A percentile compares a stretch with the other conserved stretches of the same genome.
These are phyloP conservation scores for Masnerella sp. DNA, from an alignment of 2,888 invertebrate species.

Conservation along the genomic window DNA sequence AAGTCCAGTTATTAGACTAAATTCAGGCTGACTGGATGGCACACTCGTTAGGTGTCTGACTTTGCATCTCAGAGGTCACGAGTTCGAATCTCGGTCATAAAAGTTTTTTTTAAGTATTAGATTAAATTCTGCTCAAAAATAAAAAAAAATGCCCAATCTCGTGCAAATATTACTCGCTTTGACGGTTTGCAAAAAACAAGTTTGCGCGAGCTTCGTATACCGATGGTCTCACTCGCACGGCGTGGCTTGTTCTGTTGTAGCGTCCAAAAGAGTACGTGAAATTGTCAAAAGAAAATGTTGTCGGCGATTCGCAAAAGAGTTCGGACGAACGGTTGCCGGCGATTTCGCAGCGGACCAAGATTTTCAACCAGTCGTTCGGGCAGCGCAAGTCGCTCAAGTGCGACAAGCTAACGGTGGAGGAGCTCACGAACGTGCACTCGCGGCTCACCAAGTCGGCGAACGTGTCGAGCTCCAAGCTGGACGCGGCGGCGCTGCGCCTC, in stretches of 20 bases:
- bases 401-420: conserved; percentile 11
- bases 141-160: too few relatives aligned
- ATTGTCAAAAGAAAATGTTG: conserved; percentile 11
- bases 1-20: too few relatives aligned
- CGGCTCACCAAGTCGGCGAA: conserved; percentile 46
- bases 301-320: conserved; percentile 22
- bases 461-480: conserved; percentile 13
- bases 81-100: too few relatives aligned
- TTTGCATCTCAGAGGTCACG: too few relatives aligned
- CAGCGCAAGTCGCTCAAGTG: conserved; percentile 18
- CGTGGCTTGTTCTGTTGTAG: conserved; percentile 35
- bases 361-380: conserved; percentile 45
- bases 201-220: too few relatives aligned
- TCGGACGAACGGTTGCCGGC: conserved; percentile 25
- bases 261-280: conserved; percentile 19
- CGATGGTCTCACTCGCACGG: conserved; percentile 6
- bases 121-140: too few relatives aligned
- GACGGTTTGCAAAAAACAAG: too few relatives aligned
- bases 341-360: conserved; percentile 23
- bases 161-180: too few relatives aligned
- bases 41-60: too few relatives aligned
- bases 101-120: not conserved
- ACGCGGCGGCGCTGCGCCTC: not conserved
- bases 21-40: too few relatives aligned
- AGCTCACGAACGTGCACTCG: conserved; percentile 33